Evolutionary conservation across 2,888 invertebrate genomes (phyloP).

Genomic region (Cantharis flavilabris): DNA sequence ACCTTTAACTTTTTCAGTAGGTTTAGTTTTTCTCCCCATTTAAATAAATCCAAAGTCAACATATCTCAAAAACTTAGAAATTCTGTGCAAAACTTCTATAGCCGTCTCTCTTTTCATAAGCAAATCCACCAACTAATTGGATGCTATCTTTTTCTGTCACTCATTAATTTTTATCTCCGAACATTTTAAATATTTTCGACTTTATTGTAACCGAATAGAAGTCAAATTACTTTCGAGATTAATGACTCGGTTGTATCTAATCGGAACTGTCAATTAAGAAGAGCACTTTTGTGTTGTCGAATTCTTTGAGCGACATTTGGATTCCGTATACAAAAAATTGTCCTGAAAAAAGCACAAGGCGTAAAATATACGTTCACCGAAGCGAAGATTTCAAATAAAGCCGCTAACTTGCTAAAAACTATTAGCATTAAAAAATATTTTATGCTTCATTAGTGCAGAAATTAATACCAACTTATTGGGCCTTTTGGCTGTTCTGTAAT

Average conservation of each 20-base stretch:
- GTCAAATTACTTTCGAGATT: slow-evolving; percentile 42
- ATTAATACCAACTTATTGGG: background rate
- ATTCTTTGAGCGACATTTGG: slow-evolving; percentile 28
- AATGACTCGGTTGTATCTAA: slow-evolving; percentile 49
- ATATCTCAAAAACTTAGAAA: background rate
- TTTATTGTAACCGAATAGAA: slow-evolving; percentile 31
- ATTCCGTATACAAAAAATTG: slow-evolving; percentile 10
- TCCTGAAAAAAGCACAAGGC: background rate
- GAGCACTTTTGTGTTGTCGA: slow-evolving; percentile 45
- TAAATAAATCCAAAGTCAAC: background rate
- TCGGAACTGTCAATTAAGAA: slow-evolving; percentile 53
- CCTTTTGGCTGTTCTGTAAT: background rate
- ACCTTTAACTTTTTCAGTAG: slow-evolving; percentile 6
- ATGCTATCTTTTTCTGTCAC: slow-evolving; percentile 41
- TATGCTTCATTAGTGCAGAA: background rate
- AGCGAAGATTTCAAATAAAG: background rate
- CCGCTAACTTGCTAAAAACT: background rate
- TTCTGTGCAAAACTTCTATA: slow-evolving; percentile 5
- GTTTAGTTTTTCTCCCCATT: background rate
- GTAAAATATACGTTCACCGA: background rate
- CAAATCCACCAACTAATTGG: slow-evolving; percentile 41
- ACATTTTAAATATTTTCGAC: slow-evolving; percentile 39
- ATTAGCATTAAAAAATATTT: background rate
- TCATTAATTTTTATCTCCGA: slow-evolving; percentile 51
- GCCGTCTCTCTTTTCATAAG: slow-evolving; percentile 1